Percentiles rank a stretch among this genome's conserved stretches.
Evolutionary conservation across 2,888 invertebrate species (phyloP).

Genomic region (Hydropsyche betteni): DNA sequence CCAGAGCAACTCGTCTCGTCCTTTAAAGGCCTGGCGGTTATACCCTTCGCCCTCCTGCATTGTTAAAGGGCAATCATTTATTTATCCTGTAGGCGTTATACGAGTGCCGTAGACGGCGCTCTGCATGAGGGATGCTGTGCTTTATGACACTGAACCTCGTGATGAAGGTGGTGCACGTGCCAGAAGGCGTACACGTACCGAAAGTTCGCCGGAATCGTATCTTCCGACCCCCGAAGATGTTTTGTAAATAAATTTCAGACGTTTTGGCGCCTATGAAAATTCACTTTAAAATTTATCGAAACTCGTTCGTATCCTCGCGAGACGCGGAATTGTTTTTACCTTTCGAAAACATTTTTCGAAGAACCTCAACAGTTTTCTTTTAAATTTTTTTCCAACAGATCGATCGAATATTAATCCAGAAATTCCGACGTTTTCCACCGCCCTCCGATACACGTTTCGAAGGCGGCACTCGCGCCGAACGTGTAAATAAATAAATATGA

Average conservation of each 20-base stretch:
- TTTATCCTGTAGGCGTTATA: constrained; percentile 12
- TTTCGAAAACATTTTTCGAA: too few species aligned
- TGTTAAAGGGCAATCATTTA: constrained; percentile 18
- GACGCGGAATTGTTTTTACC: background rate
- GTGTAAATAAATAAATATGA: too few species aligned
- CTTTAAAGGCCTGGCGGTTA: constrained; percentile 7
- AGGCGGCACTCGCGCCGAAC: too few species aligned
- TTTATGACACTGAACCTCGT: constrained; percentile 9
- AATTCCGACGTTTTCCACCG: too few species aligned
- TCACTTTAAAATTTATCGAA: constrained; percentile 10
- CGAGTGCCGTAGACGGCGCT: background rate
- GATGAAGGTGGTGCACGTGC: constrained; percentile 23
- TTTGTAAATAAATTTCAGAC: constrained; percentile 8
- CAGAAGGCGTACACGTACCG: background rate
- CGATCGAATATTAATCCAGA: too few species aligned
- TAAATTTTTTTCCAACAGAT: too few species aligned
- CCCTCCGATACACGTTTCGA: too few species aligned
- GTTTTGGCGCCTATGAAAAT: constrained; percentile 12
- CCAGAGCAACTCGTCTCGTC: background rate
- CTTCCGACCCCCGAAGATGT: background rate
- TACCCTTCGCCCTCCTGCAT: constrained; percentile 10
- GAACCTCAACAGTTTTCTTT: too few species aligned
- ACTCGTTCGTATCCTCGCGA: background rate
- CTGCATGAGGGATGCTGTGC: constrained; percentile 10
- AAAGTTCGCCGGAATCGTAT: background rate